Evolutionary conservation across 2,797 vertebrate species (phyloP), one percentile per base, ranked within the genome.

Genomic region (Lacerta agilis): DNA sequence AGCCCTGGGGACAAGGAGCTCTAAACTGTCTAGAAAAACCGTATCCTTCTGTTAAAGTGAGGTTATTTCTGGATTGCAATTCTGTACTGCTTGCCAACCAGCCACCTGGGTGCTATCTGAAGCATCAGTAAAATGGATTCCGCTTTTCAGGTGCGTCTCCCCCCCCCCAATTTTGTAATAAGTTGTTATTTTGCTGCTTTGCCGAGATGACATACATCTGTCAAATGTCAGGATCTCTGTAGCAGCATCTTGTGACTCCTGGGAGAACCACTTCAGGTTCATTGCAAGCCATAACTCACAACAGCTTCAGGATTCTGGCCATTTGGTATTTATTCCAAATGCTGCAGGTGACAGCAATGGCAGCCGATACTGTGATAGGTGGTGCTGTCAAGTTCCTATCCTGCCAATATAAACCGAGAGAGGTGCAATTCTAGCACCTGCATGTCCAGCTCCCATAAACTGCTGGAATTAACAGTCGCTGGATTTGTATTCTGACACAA

Each of bases 251-350:
- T 91, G 81, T 79, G 86, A 90, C 82, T 92, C 91, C 92, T 0
- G 0, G 88, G 91, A 93, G 94, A 92, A 92, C 86, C 23, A 29
- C 81, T 94, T 94, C 80, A 45, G 64, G 6, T 94, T 94, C 90
- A 79, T 79, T 84, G 87, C 71, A 86, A 93, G 76, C 78, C 88
- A 92, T 84, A 90, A 73, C 69, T 91, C 27, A 10, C 8, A 75
- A 93, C 45, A 4, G 41, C 13, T 82, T 94, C 77, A 71, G 71
- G 41, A 88, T 89, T 94, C 75, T 91, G 87, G 86, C 89, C 79
- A 86, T 45, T 76, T 49, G 86, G 86, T 84, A 78, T 90, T 91
- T 85, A 85, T 87, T 93, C 85, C 77, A 92, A 80, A 73, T 45
- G 83, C 61, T 20, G n/a, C 43, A 75, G 85, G 85, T 93, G 93